Evolutionary conservation across 2,888 invertebrate genomes (phyloP).

Genomic region (Plagiodera versicolora): DNA sequence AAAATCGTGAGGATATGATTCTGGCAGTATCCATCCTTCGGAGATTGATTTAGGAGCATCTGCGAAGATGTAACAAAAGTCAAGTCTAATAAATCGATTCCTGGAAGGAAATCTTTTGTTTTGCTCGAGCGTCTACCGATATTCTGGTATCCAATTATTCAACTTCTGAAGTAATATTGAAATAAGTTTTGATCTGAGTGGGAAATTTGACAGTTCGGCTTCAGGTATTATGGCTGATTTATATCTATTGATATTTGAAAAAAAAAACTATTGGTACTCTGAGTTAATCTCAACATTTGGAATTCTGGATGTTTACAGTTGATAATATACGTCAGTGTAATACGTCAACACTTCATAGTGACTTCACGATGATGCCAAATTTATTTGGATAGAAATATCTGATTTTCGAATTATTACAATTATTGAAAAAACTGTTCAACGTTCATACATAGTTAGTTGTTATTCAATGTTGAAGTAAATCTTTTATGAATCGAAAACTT

Average conservation of each 20-base stretch:
- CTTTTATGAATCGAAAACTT: too few species aligned
- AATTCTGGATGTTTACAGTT: too few species aligned
- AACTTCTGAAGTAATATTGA: conserved; percentile 35
- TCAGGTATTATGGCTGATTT: conserved; percentile 25
- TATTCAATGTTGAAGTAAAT: too few species aligned
- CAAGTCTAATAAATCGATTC: conserved; percentile 34
- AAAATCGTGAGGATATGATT: conserved; percentile 13
- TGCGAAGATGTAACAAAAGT: conserved; percentile 31
- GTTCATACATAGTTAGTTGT: too few species aligned
- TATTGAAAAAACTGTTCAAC: too few species aligned
- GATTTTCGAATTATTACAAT: too few species aligned
- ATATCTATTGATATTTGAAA: conserved; percentile 8
- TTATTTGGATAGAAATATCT: too few species aligned
- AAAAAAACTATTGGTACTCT: neutral
- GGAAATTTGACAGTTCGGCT: conserved; percentile 22
- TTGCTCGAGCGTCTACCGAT: conserved; percentile 24
- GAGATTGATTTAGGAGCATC: conserved; percentile 31
- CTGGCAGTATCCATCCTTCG: conserved; percentile 23
- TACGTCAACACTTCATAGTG: too few species aligned
- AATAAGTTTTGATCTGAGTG: conserved; percentile 34
- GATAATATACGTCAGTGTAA: too few species aligned
- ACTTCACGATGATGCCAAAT: too few species aligned
- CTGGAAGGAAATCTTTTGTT: conserved; percentile 32
- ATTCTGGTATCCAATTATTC: conserved; percentile 33
- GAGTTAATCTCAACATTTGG: neutral